A percentile compares a stretch with the other conserved stretches of the same genome.
These are phyloP conservation scores for Eulemur mongoz DNA, from an alignment of 2,797 vertebrate genomes.

Conservation along the genomic window DNA sequence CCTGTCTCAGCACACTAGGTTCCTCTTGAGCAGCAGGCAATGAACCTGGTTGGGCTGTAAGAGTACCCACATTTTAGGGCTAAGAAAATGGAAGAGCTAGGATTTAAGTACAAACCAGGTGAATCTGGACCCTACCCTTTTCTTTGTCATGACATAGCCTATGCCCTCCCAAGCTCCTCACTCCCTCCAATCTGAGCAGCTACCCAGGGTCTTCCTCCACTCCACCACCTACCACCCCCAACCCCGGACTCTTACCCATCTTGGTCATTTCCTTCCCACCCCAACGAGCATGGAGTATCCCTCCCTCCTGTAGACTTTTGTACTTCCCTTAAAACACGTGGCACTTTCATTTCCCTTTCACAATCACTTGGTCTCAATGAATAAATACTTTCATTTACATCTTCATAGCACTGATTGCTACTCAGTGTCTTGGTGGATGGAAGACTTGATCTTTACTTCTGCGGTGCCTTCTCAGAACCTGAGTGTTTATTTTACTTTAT, in stretches of 20 bases:
- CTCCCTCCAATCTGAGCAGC: not conserved
- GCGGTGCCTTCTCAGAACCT: not conserved
- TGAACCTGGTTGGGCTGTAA: no score
- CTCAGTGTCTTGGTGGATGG: not conserved
- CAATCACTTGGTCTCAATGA: not conserved
- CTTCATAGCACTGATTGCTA: not conserved
- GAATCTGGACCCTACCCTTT: not conserved
- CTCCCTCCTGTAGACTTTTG: no score
- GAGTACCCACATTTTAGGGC: not conserved
- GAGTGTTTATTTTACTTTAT: no score
- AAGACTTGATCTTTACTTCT: not conserved
- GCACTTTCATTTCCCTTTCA: not conserved
- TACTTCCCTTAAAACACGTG: rapidly evolving
- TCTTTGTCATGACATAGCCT: no score
- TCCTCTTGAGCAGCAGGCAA: no score
- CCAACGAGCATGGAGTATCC: no score
- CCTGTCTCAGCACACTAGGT: no score
- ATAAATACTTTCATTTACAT: not conserved
- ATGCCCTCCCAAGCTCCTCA: not conserved
- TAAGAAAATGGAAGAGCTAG: not conserved
- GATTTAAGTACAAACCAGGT: no score
- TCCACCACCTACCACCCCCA: not conserved
- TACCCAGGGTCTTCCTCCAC: not conserved
- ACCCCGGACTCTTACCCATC: rapidly evolving
- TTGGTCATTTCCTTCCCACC: not conserved